Percentiles rank a stretch among this genome's conserved stretches.
Evolutionary conservation across 2,888 invertebrate species (phyloP).

Genomic region (Pandemis cinnamomeana): DNA sequence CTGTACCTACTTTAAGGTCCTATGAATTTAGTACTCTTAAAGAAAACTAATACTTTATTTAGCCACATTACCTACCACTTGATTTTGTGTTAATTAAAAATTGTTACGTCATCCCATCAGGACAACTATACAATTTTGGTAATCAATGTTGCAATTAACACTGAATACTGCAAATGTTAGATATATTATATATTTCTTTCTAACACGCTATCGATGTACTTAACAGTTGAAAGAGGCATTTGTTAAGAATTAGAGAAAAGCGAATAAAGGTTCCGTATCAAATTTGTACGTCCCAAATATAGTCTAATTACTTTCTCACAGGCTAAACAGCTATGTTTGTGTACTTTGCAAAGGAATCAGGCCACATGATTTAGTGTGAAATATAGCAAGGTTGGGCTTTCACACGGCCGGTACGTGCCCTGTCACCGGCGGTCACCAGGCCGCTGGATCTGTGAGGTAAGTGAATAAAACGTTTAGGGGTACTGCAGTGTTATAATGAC

Average conservation of each 20-base stretch:
- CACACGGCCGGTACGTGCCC: conserved; percentile 53
- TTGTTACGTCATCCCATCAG: too few relatives aligned
- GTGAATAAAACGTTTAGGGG: not conserved
- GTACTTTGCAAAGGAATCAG: conserved; percentile 41
- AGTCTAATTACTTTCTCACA: conserved; percentile 27
- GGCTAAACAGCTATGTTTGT: conserved; percentile 31
- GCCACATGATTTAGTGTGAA: conserved; percentile 54
- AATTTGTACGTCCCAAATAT: conserved; percentile 27
- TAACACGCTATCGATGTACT: not conserved
- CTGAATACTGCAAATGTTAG: too few relatives aligned
- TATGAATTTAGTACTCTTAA: too few relatives aligned
- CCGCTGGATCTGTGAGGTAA: conserved; percentile 14
- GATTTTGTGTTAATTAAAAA: too few relatives aligned
- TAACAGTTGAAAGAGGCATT: not conserved
- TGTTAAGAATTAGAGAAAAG: not conserved
- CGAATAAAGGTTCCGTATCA: conserved; percentile 5
- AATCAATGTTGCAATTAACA: too few relatives aligned
- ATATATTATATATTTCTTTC: not conserved
- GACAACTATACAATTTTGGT: too few relatives aligned
- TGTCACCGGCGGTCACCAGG: conserved; percentile 49
- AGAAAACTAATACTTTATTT: too few relatives aligned
- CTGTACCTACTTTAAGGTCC: too few relatives aligned
- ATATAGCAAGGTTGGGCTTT: conserved; percentile 46
- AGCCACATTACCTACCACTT: too few relatives aligned
- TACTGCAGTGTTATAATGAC: not conserved